These are phyloP conservation scores for Julus scandinavius DNA, from an alignment of 2,888 invertebrate genomes.

Conservation along the genomic window DNA sequence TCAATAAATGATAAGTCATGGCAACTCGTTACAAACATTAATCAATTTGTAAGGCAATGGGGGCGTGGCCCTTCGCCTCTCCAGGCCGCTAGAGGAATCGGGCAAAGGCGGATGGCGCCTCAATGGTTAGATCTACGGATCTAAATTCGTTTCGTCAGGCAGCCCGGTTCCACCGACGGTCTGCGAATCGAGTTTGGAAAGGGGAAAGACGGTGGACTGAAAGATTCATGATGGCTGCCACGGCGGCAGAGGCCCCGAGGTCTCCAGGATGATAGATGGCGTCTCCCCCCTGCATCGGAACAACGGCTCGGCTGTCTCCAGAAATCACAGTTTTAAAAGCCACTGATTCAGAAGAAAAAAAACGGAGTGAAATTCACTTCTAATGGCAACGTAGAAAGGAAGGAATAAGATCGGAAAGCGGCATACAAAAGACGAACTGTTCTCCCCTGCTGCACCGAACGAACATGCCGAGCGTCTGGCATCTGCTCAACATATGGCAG, in stretches of 20 bases:
- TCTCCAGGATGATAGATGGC: constrained; percentile 5
- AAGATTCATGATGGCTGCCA: constrained; percentile 33
- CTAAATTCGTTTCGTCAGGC: not conserved
- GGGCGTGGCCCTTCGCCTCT: not conserved
- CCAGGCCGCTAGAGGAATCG: not conserved
- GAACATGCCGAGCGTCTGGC: not conserved
- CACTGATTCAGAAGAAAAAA: constrained; percentile 33
- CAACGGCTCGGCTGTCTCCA: constrained; percentile 33
- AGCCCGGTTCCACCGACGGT: not conserved
- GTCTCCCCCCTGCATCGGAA: constrained; percentile 25
- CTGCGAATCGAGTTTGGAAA: not conserved
- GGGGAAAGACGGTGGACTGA: constrained; percentile 16
- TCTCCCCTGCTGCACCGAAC: too few relatives aligned
- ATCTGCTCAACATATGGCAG: not conserved
- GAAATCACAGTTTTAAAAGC: constrained; percentile 26
- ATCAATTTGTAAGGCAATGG: not conserved
- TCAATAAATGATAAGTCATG: constrained; percentile 33
- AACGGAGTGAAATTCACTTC: not conserved
- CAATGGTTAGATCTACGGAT: too few relatives aligned
- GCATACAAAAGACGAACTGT: not conserved
- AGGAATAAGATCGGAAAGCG: not conserved
- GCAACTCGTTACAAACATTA: constrained; percentile 12
- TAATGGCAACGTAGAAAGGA: constrained; percentile 15
- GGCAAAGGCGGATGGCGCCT: not conserved
- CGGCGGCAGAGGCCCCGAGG: not conserved